phyloP scores from a whole-genome alignment of 2,888 invertebrate species.

The Xestia rhomboidea region DNA sequence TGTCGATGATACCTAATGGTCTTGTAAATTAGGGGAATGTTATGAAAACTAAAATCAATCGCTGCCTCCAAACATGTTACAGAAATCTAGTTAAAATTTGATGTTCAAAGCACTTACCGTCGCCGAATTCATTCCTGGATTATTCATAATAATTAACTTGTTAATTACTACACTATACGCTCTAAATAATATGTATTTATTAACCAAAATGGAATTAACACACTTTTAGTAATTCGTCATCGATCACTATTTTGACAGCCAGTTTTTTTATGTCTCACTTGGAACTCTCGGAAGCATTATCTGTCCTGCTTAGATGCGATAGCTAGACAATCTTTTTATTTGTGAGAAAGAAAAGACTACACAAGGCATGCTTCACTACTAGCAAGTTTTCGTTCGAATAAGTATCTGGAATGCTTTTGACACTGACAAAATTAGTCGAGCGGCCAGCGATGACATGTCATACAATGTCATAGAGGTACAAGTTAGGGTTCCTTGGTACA shows the following conservation, averaged over 20 bases:
- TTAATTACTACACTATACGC: slow-evolving; percentile 12
- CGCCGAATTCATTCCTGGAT: slow-evolving; percentile 86
- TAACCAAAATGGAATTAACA: slow-evolving; percentile 16
- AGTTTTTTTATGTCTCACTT: neutral
- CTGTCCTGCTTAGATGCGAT: neutral
- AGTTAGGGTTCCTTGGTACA: slow-evolving; percentile 27
- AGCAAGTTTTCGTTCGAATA: neutral
- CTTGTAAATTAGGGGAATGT: slow-evolving; percentile 39
- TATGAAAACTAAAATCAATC: slow-evolving; percentile 36
- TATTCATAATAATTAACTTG: slow-evolving; percentile 71
- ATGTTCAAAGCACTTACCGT: slow-evolving; percentile 80
- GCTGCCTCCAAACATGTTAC: slow-evolving; percentile 43
- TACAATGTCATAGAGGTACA: neutral
- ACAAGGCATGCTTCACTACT: neutral
- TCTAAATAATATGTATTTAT: slow-evolving; percentile 6
- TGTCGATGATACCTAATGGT: slow-evolving; percentile 43
- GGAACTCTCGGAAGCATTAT: neutral
- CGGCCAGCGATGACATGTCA: slow-evolving; percentile 28
- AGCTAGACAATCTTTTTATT: neutral
- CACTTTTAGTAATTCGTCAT: slow-evolving; percentile 57
- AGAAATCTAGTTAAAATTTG: slow-evolving; percentile 2
- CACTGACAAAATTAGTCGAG: slow-evolving; percentile 35
- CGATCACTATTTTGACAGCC: slow-evolving; percentile 51
- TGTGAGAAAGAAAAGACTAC: slow-evolving; percentile 14
- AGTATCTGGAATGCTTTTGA: slow-evolving; percentile 23